Percentiles rank a stretch among this genome's conserved stretches.
Conservation (phyloP, 2,113 vertebrate species). For the Burhinus oedicnemus region DNA sequence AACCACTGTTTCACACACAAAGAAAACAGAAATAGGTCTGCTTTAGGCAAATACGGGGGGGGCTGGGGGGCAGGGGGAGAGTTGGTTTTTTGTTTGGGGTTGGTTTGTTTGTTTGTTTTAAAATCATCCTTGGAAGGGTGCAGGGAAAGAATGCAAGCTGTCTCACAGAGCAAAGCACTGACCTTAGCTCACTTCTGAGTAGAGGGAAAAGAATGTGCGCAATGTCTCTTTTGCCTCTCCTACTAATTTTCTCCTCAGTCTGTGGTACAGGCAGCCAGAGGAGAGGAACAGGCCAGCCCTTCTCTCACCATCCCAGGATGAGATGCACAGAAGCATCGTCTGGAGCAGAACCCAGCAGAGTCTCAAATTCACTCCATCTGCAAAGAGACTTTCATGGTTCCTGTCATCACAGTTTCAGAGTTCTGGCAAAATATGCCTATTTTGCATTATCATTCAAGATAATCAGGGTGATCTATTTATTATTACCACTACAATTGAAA, state of each 20-base stretch:
- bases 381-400: background rate
- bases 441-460: background rate
- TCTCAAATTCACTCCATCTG: background rate
- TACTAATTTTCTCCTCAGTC: background rate
- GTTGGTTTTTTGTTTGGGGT: background rate
- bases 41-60: background rate
- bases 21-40: background rate
- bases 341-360: background rate
- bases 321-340: background rate
- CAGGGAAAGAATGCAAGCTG: background rate
- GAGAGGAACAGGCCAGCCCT: background rate
- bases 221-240: background rate
- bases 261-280: background rate
- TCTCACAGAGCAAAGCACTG: background rate
- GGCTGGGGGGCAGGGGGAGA: rapidly evolving
- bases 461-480: background rate
- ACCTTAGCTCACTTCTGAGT: background rate
- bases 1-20: background rate
- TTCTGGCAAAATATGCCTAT: background rate
- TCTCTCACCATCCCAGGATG: background rate
- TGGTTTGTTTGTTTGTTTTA: background rate
- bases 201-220: background rate
- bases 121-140: background rate
- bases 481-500: background rate
- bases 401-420: background rate